Conservation (phyloP, 92 coral and sea anemone genomes). For the Metridium senile region DNA sequence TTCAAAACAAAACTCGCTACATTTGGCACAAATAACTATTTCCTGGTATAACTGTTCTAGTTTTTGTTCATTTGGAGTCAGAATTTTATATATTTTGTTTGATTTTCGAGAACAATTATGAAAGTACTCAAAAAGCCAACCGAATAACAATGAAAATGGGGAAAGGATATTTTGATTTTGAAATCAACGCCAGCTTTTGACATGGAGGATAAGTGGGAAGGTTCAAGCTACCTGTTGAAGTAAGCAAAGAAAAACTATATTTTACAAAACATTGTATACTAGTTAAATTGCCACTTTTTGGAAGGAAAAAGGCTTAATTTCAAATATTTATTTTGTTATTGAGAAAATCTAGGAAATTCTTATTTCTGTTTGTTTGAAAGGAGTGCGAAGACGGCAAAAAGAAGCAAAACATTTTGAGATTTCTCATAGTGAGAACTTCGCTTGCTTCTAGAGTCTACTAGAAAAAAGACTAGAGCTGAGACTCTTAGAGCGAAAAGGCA, state of each 20-base stretch:
- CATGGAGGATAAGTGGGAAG: slow-evolving; percentile 4
- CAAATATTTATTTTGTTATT: too few species aligned
- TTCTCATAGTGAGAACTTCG: too few species aligned
- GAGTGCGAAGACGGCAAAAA: too few species aligned
- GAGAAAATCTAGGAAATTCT: too few species aligned
- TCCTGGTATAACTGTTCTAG: background rate
- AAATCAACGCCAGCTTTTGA: background rate
- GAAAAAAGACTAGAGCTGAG: too few species aligned
- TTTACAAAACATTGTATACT: background rate
- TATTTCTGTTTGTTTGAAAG: too few species aligned
- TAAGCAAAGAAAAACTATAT: background rate
- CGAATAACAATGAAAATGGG: background rate
- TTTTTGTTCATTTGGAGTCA: background rate
- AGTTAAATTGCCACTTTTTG: too few species aligned
- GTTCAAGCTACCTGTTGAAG: slow-evolving; percentile 3
- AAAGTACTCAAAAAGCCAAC: background rate
- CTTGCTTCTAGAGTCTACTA: too few species aligned
- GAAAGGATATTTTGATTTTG: background rate
- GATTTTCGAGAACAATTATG: background rate
- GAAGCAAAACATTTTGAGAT: too few species aligned
- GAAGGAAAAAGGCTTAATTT: too few species aligned
- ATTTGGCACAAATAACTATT: background rate
- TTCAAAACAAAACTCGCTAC: background rate
- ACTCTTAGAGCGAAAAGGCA: too few species aligned
- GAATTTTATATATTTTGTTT: background rate